Evolutionary conservation across 2,888 invertebrate species (phyloP), one percentile per base, ranked within the genome.

Genomic region (Cenopis cana): DNA sequence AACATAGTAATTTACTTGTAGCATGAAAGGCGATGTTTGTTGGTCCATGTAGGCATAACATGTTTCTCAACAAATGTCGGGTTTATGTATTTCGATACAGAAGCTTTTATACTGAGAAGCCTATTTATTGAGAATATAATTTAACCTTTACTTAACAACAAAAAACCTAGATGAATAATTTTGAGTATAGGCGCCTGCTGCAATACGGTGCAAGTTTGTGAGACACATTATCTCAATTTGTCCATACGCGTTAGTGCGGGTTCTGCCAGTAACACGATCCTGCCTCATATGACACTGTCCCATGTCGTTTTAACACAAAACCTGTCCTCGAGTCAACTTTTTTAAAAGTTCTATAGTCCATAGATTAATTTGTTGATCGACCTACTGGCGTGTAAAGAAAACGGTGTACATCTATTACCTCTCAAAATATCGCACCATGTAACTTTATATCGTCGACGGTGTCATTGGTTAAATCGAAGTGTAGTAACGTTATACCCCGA

Each of bases 381-480:
- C 77, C 80, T 85, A 79, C 68, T 86, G 84, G 78, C 79, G 87
- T 85, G 86, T 87, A 83, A 87, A 82, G 82, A 82, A 85, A 86
- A 85, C 82, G 80, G 80, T 85, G 85, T 87, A 85, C 87, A 83
- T 86, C 87, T 89, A 90, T 89, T 87, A 88, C 82, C 80, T 83
- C 80, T 87, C 84, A 85, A 88, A 88, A 88, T 86, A 88, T 87
- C 82, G 85, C 86, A 86, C 85, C 85, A 77, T 86, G 88, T 87
- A 89, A 89, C 85, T 82, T 85, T 89, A 89, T 89, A 90, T 83
- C 86, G 81, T 82, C 78, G 84, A 68, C 85, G 85, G 86, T 90
- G 91, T 89, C 91, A 91, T 88, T 91, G 87, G 89, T 89, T 85
- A 84, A 86, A 83, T 85, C 80, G 79, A 88, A 86, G 81, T 88